Percentiles rank a stretch among this genome's conserved stretches.
Conservation (phyloP, 2,888 invertebrate species). For the Dasypogon diadema region DNA sequence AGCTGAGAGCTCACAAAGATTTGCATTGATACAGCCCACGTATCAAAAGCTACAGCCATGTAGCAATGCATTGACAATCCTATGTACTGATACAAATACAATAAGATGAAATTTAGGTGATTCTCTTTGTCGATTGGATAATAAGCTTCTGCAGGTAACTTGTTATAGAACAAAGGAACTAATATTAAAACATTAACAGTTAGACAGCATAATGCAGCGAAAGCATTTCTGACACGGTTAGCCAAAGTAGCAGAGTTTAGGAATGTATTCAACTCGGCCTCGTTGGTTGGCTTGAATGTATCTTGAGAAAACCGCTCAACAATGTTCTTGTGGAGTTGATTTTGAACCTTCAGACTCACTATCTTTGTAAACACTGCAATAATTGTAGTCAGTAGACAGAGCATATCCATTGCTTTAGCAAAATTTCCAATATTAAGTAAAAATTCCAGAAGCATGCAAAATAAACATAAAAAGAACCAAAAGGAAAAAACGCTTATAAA, state of each 20-base stretch:
- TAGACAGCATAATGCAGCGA: not conserved
- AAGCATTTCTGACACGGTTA: not conserved
- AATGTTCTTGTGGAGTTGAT: not conserved
- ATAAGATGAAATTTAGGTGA: not conserved
- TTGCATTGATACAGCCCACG: conserved; percentile 4
- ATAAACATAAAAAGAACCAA: conserved; percentile 15
- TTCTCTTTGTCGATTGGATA: conserved; percentile 4
- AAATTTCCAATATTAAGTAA: not conserved
- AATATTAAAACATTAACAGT: not conserved
- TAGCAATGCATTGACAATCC: not conserved
- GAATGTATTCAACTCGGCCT: not conserved
- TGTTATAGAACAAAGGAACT: not conserved
- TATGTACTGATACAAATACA: conserved; percentile 10
- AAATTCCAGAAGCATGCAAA: conserved; percentile 5
- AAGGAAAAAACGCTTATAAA: conserved; percentile 9
- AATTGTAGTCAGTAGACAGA: conserved; percentile 1
- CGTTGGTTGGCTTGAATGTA: not conserved
- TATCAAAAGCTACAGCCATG: not conserved
- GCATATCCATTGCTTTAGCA: not conserved
- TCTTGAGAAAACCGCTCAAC: not conserved
- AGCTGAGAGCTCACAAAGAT: conserved; percentile 3
- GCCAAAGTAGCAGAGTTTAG: not conserved
- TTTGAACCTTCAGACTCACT: not conserved
- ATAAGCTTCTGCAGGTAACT: conserved; percentile 7
- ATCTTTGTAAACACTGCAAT: conserved; percentile 21